Evolutionary conservation across 2,113 vertebrate species (phyloP), one percentile per base, ranked within the genome.

Genomic region (Ptilonorhynchus violaceus): DNA sequence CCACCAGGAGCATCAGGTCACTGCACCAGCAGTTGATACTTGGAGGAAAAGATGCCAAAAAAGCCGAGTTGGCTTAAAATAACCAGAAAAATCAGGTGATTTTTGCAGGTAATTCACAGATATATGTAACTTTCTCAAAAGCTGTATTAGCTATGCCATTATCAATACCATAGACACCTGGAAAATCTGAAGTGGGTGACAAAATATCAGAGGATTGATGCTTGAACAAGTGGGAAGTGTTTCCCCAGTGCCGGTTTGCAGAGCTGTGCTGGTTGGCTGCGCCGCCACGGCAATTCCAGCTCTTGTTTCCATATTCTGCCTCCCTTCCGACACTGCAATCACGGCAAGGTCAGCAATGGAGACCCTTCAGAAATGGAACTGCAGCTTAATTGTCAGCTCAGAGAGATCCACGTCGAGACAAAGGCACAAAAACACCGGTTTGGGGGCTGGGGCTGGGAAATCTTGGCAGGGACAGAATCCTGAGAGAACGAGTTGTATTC

Each of bases 271-370:
- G 50, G 21, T 52, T 23, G 62, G 35, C 56, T 16, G 15, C 21
- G 63, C 59, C 89, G 75, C 85, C 88, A 33, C 3, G 9, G 77
- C 22, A 33, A 89, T 50, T 73, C 53, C 41, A n/a, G 60, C 3
- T 0, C 94, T 86, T 31, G 8, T 39, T 91, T 85, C 69, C 95
- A 68, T 53, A 60, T 39, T 42, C 87, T 46, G 60, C 67, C 70
- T 89, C 67, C 33, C 81, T 95, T 83, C 11, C 81, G 74, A 89
- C 92, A 52, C 22, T 37, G 88, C 87, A 96, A 59, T 96, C 95
- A 74, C 15, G 37, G 66, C 39, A 87, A 94, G 88, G 97, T 91
- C 93, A 92, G 62, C 85, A 69, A 85, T 15, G 39, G 25, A 63
- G 85, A 90, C 53, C 80, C 72, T 88, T 42, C 50, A 52, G 63